These are phyloP conservation scores for Carassius gibelio DNA, from an alignment of 2,113 vertebrate species.

Conservation along the genomic window DNA sequence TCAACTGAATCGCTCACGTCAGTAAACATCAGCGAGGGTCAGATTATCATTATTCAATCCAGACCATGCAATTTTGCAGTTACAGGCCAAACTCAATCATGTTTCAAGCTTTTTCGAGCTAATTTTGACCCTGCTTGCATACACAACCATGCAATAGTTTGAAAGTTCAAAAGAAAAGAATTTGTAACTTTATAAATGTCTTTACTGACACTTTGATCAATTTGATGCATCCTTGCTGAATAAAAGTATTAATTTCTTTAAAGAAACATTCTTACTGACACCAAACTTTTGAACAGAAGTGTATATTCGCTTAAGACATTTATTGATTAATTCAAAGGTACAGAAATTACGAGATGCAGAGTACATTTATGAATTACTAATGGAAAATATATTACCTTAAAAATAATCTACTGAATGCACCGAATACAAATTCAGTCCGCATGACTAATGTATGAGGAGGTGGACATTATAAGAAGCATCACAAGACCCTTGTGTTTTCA, in stretches of 20 bases:
- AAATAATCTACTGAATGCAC: slow-evolving; percentile 9
- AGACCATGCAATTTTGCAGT: background rate
- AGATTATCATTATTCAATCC: background rate
- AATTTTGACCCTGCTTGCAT: background rate
- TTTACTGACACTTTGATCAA: background rate
- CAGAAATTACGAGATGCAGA: background rate
- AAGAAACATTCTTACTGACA: background rate
- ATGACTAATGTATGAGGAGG: slow-evolving; percentile 22
- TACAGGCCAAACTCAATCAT: background rate
- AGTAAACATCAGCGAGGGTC: background rate
- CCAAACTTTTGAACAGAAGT: background rate
- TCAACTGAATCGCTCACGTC: background rate
- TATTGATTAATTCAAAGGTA: background rate
- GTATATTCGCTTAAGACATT: background rate
- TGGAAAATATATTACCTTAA: background rate
- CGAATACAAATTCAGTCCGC: slow-evolving; percentile 10
- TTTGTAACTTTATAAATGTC: too few relatives aligned
- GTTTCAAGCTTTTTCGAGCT: background rate
- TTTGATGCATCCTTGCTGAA: background rate
- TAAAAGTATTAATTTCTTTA: background rate
- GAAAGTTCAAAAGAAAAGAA: background rate
- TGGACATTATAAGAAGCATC: background rate
- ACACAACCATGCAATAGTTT: background rate
- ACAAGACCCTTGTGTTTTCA: slow-evolving; percentile 10
- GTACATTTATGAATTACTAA: background rate